phyloP scores from a whole-genome alignment of 92 coral and sea anemone genomes.

The Ricordea florida region DNA sequence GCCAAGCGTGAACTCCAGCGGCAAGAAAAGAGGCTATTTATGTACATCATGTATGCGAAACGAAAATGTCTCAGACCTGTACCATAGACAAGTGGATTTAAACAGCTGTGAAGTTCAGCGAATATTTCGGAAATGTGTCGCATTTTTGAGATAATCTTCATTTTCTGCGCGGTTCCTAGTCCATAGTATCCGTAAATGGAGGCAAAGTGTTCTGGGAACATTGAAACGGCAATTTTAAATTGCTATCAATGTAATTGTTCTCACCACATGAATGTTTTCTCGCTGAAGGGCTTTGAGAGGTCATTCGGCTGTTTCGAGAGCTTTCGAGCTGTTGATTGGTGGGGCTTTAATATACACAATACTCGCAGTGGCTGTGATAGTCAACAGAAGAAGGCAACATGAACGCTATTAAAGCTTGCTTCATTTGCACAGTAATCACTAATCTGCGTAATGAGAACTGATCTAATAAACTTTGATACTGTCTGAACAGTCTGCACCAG shows the following conservation, averaged over 20 bases:
- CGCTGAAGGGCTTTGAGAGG: neutral
- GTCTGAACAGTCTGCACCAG: conserved; percentile 21
- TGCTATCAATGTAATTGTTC: conserved; percentile 24
- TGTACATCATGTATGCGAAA: conserved; percentile 24
- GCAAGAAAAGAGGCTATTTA: conserved; percentile 2
- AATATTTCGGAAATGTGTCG: conserved; percentile 14
- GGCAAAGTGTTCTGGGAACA: conserved; percentile 33
- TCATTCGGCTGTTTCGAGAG: neutral
- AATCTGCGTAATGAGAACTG: too few relatives aligned
- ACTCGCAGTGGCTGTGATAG: conserved; percentile 54
- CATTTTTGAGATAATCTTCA: neutral
- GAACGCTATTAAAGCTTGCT: neutral
- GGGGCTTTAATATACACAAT: conserved; percentile 41
- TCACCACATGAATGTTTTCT: conserved; percentile 28
- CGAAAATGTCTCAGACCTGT: conserved; percentile 67
- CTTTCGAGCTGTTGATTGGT: conserved; percentile 15
- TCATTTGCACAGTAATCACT: neutral
- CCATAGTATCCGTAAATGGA: neutral
- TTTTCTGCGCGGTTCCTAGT: neutral
- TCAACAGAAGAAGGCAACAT: conserved; percentile 56
- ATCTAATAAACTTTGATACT: too few relatives aligned
- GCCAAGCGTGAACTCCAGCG: neutral
- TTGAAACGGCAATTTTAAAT: conserved; percentile 19
- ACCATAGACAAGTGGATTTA: conserved; percentile 74
- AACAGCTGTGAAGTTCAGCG: conserved; percentile 55